Base-by-base conservation (phyloP, 2,888 invertebrate species). In the Leptinotarsa juncta region DNA sequence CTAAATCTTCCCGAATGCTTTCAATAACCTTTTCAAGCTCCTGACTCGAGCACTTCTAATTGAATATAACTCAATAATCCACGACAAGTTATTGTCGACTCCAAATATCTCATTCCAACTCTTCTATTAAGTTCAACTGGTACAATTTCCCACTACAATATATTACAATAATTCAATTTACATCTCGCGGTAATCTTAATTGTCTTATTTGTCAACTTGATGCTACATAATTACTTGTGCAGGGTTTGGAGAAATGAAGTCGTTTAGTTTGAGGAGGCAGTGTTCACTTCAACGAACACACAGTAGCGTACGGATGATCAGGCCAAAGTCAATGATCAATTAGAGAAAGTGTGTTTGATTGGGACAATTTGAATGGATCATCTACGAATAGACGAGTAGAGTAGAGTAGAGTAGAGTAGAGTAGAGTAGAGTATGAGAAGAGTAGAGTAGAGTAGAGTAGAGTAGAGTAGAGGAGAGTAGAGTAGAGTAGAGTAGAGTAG, bases 171-270 rank as follows among this genome's bases (percentile, higher is more conserved):
- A 79, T 80, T 80, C 79, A 80, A 80, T 80, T 80, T 80, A 79
- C 79, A 74, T 76, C 75, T 76, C 75, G 23, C 77, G 77, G 77
- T 79, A 77, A 79, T 79, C 79, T 79, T 81, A 81, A 81, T 79
- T 77, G 79, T 78, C 76, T 78, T 81, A 81, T 81, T 81, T 81
- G 79, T 81, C 80, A 79, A 81, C 79, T 79, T 79, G 79, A 81
- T 78, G 78, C 73, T 76, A 74, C 73, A 77, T 81, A 79, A 81
- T 81, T 80, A 80, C 77, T 78, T 71, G 77, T 77, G 74, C 75
- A 74, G 75, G 73, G 74, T 72, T 70, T 71, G 60, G 75, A 78
- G 78, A 62, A 79, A 77, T 77, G 73, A 74, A 77, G 79, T 73
- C 76, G 77, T 79, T 80, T 77, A 75, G 75, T 72, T 78, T 78